phyloP scores from a whole-genome alignment of 2,113 vertebrate species.

The Triplophysa dalaica region DNA sequence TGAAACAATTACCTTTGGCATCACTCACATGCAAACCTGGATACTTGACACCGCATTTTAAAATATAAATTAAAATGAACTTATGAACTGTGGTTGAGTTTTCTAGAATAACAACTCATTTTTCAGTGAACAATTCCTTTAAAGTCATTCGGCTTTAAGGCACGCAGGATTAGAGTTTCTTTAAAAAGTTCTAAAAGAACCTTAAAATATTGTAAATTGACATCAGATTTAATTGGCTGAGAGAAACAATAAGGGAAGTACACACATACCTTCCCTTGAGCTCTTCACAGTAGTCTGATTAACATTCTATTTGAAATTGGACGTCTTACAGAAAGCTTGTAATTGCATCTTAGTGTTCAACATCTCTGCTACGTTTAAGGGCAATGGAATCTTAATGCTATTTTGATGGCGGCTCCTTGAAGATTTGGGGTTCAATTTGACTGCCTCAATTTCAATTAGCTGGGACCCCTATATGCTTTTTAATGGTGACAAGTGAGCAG shows the following conservation, averaged over 20 bases:
- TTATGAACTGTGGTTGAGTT: neutral
- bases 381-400: conserved; percentile 53
- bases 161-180: neutral
- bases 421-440: conserved; percentile 61
- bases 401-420: conserved; percentile 56
- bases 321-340: conserved; percentile 57
- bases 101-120: too few relatives aligned
- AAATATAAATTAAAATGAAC: too few relatives aligned
- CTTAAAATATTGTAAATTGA: neutral
- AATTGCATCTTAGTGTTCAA: conserved; percentile 51
- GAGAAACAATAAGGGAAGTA: neutral
- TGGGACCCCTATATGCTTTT: conserved; percentile 40
- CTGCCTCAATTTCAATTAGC: conserved; percentile 60
- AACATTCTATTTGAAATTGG: conserved; percentile 59
- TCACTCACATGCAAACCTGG: too few relatives aligned
- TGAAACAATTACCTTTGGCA: too few relatives aligned
- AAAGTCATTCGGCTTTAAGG: neutral
- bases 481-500: conserved; percentile 9
- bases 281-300: conserved; percentile 50
- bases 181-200: neutral
- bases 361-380: conserved; percentile 5
- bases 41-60: too few relatives aligned
- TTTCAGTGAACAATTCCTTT: too few relatives aligned
- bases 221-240: neutral
- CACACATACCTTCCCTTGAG: neutral